Percentiles rank a stretch among this genome's conserved stretches.
Evolutionary conservation across 2,113 vertebrate species (phyloP).

Genomic region (Cheilinus undulatus): DNA sequence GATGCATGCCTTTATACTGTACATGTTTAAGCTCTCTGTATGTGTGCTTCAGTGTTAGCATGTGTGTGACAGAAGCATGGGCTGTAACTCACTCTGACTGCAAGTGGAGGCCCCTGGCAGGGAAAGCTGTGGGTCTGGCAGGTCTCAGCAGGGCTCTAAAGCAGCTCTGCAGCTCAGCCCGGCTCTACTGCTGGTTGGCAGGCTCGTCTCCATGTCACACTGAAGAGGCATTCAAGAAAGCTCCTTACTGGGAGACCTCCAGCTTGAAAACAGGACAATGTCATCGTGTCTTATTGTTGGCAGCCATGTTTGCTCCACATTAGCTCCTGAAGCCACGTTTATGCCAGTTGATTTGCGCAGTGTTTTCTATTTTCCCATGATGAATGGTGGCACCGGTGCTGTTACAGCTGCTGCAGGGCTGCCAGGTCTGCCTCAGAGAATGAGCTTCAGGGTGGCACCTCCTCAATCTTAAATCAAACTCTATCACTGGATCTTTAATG

Average conservation of each 20-base stretch:
- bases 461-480: conserved; percentile 33
- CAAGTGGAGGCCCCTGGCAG: conserved; percentile 57
- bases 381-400: conserved; percentile 32
- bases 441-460: conserved; percentile 32
- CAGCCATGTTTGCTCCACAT: conserved; percentile 46
- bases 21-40: conserved; percentile 18
- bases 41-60: conserved; percentile 32
- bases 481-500: conserved; percentile 29
- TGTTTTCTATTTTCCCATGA: conserved; percentile 52
- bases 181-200: conserved; percentile 51
- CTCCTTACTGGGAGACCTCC: conserved; percentile 60
- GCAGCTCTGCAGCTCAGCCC: conserved; percentile 44
- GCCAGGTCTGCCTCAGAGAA: conserved; percentile 17
- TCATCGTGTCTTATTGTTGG: conserved; percentile 68
- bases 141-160: conserved; percentile 68
- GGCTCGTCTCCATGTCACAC: conserved; percentile 45
- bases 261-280: conserved; percentile 59
- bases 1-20: conserved; percentile 41
- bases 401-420: conserved; percentile 13
- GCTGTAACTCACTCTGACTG: conserved; percentile 69
- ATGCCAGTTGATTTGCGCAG: conserved; percentile 51
- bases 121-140: conserved; percentile 57
- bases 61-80: conserved; percentile 40
- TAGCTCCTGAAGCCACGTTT: conserved; percentile 43
- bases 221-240: conserved; percentile 52